Base-by-base conservation (phyloP, 2,888 invertebrate genomes). In the Callinectes sapidus region DNA sequence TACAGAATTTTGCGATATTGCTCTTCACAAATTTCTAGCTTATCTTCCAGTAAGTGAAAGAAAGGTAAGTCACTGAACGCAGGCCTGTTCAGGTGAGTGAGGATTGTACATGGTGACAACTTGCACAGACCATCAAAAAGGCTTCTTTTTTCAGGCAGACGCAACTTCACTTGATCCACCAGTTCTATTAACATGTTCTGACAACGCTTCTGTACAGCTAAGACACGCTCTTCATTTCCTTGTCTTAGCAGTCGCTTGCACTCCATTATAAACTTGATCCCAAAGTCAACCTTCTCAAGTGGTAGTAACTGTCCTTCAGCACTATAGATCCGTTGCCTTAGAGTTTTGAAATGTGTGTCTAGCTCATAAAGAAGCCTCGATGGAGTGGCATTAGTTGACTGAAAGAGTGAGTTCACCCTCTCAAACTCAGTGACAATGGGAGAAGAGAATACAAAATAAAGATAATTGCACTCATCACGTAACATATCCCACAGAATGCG, bases 401-500 rank as follows among this genome's bases (percentile, higher is more conserved):
- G n/a, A n/a, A n/a, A n/a, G n/a, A n/a, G n/a, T n/a, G n/a, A n/a
- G n/a, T 35, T 48, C n/a, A n/a, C n/a, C n/a, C n/a, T n/a, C n/a
- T n/a, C n/a, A n/a, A n/a, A n/a, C n/a, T n/a, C n/a, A n/a, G 91
- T 91, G 54, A 85, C 91, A 42, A 86, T 54, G 39, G 91, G 91
- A 54, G 85, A 91, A 28, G 13, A n/a, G 77, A 91, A 86, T 2
- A 61, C 81, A 91, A 91, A 91, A 55, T 81, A 86, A 28, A 91
- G 61, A 2, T 81, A 90, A 90, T 81, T 90, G 23, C 39, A 66
- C 10, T 89, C 89, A 89, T 89, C 91, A 86, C 54, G 85, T 1
- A n/a, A n/a, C n/a, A n/a, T n/a, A n/a, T n/a, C n/a, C n/a, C n/a
- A n/a, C n/a, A n/a, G n/a, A n/a, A n/a, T 32, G 0, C 91, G 0